These are phyloP conservation scores for Mechanitis messenoides DNA, from an alignment of 2,888 invertebrate species.

Conservation along the genomic window DNA sequence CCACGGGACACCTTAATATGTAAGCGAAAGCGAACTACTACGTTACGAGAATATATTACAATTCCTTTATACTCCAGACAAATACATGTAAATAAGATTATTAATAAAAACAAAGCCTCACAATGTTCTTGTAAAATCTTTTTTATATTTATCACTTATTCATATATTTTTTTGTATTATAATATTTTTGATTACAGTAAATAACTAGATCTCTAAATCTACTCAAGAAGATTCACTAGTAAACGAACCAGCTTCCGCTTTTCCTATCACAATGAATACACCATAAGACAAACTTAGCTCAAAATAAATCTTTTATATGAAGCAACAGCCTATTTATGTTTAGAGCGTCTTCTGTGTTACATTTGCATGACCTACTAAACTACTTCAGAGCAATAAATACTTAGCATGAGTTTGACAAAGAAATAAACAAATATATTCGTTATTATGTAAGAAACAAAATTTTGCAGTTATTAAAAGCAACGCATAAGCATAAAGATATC, in stretches of 20 bases:
- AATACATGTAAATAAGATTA: too few relatives aligned
- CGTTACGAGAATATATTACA: neutral
- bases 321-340: conserved; percentile 28
- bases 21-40: conserved; percentile 11
- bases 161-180: too few relatives aligned
- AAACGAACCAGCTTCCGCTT: conserved; percentile 11
- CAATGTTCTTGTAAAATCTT: too few relatives aligned
- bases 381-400: conserved; percentile 15
- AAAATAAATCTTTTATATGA: conserved; percentile 31
- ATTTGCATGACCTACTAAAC: conserved; percentile 25
- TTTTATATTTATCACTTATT: too few relatives aligned
- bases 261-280: neutral
- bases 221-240: neutral
- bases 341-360: conserved; percentile 15
- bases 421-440: neutral
- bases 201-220: neutral
- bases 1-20: conserved; percentile 13
- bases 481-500: too few relatives aligned
- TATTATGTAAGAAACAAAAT: neutral
- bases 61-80: neutral
- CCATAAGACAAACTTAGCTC: conserved; percentile 25
- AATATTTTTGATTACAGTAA: too few relatives aligned
- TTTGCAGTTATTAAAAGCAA: too few relatives aligned
- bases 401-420: neutral
- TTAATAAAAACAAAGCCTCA: too few relatives aligned